These are phyloP conservation scores for Deroplatys truncata DNA, from an alignment of 2,888 invertebrate genomes.

Conservation along the genomic window DNA sequence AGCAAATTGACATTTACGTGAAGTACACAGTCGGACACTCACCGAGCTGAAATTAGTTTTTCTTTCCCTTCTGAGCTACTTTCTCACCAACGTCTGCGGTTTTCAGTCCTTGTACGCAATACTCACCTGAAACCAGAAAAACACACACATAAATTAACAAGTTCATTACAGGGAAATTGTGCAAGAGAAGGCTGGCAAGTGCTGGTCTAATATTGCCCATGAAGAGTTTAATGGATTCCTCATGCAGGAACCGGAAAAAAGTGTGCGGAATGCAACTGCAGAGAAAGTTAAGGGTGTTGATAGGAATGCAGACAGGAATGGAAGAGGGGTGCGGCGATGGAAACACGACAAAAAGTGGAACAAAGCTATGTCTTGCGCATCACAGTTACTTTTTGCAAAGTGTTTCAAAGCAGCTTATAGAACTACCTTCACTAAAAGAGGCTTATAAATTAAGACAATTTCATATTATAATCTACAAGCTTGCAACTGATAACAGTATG, in stretches of 20 bases:
- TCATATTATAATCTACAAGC: too few relatives aligned
- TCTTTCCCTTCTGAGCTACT: background rate
- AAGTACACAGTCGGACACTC: background rate
- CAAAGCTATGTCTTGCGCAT: background rate
- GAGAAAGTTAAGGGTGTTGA: background rate
- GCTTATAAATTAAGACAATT: too few relatives aligned
- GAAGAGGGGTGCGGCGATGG: background rate
- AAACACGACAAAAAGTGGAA: background rate
- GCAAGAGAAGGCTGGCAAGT: background rate
- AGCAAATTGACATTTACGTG: too few relatives aligned
- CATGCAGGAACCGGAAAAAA: background rate
- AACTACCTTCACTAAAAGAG: too few relatives aligned
- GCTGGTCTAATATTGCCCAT: background rate
- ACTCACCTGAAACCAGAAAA: background rate
- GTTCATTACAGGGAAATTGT: background rate
- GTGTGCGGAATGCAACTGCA: background rate
- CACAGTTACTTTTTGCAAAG: too few relatives aligned
- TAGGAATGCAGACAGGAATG: background rate
- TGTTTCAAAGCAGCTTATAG: too few relatives aligned
- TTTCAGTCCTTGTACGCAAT: background rate
- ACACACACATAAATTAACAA: background rate
- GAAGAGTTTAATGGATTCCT: background rate
- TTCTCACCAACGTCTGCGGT: background rate
- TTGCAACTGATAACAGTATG: too few relatives aligned
- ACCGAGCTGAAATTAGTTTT: background rate